Percentiles rank a stretch among this genome's conserved stretches.
These are phyloP conservation scores for Linnaemya tessellans DNA, from an alignment of 2,888 invertebrate genomes.

Conservation along the genomic window DNA sequence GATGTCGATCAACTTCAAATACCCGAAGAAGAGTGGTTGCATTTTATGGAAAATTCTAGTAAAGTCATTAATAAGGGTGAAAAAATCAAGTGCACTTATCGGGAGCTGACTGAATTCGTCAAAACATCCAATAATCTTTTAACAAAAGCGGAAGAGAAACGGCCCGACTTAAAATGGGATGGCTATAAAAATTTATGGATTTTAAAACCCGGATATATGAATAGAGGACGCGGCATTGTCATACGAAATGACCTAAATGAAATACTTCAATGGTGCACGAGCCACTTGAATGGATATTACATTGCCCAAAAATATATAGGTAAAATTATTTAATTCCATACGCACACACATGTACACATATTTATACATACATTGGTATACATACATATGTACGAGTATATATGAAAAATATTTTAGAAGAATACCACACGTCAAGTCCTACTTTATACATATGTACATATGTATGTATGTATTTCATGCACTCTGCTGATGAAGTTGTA, in stretches of 20 bases:
- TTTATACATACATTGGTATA: no score
- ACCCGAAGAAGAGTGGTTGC: constrained; percentile 67
- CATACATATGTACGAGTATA: no score
- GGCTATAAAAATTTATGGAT: constrained; percentile 95
- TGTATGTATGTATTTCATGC: no score
- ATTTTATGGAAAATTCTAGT: constrained; percentile 77
- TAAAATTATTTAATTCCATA: constrained; percentile 79
- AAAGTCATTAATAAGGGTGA: constrained; percentile 80
- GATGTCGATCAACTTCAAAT: constrained; percentile 50
- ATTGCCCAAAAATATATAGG: constrained; percentile 96
- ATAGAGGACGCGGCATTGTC: constrained; percentile 92
- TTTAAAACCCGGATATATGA: constrained; percentile 92
- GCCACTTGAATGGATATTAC: constrained; percentile 86
- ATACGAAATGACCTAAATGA: constrained; percentile 90
- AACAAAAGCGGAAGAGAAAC: constrained; percentile 85
- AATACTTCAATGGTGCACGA: constrained; percentile 87
- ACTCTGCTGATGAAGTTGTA: no score
- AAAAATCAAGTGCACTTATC: constrained; percentile 76
- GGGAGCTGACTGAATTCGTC: constrained; percentile 74
- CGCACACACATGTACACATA: no score
- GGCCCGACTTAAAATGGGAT: constrained; percentile 88
- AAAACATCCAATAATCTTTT: constrained; percentile 85
- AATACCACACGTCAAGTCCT: no score
- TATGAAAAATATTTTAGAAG: no score
- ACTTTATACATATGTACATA: no score